A percentile compares a stretch with the other conserved stretches of the same genome.
phyloP scores from a whole-genome alignment of 2,888 invertebrate genomes.

The Ecliptopera silaceata region DNA sequence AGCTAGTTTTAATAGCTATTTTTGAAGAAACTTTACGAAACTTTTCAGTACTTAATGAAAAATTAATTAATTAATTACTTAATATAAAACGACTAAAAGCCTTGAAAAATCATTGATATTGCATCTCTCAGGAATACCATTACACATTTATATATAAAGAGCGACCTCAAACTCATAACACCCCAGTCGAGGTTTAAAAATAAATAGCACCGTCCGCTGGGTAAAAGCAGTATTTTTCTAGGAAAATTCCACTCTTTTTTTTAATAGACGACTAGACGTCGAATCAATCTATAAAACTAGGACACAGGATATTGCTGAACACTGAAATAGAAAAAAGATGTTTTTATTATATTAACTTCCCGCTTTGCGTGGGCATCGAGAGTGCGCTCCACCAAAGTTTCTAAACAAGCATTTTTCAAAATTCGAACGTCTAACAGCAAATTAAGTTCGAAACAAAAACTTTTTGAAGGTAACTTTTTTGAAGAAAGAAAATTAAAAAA shows the following conservation, averaged over 20 bases:
- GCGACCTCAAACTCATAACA: too few species aligned
- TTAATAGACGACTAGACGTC: constrained; percentile 44
- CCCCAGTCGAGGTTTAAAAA: not conserved
- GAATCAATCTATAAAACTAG: constrained; percentile 64
- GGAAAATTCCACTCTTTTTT: not conserved
- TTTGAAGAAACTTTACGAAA: too few species aligned
- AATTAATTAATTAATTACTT: too few species aligned
- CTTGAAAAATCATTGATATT: not conserved
- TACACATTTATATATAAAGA: too few species aligned
- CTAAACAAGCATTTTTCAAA: constrained; percentile 1
- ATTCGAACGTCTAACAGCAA: constrained; percentile 9
- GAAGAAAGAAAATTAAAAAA: not conserved
- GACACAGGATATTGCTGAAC: constrained; percentile 68
- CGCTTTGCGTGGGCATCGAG: constrained; percentile 41
- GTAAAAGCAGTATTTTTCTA: not conserved
- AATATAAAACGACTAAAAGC: too few species aligned
- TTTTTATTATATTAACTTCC: constrained; percentile 69
- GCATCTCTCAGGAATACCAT: too few species aligned
- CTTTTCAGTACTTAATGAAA: too few species aligned
- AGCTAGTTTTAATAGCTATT: too few species aligned
- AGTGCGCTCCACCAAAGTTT: constrained; percentile 24
- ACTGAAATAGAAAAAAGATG: constrained; percentile 51
- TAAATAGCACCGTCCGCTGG: not conserved
- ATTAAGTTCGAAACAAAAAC: not conserved
- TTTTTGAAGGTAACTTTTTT: not conserved